Evolutionary conservation across 2,888 invertebrate species (phyloP), one percentile per base, ranked within the genome.

Genomic region (Bembecia ichneumoniformis): DNA sequence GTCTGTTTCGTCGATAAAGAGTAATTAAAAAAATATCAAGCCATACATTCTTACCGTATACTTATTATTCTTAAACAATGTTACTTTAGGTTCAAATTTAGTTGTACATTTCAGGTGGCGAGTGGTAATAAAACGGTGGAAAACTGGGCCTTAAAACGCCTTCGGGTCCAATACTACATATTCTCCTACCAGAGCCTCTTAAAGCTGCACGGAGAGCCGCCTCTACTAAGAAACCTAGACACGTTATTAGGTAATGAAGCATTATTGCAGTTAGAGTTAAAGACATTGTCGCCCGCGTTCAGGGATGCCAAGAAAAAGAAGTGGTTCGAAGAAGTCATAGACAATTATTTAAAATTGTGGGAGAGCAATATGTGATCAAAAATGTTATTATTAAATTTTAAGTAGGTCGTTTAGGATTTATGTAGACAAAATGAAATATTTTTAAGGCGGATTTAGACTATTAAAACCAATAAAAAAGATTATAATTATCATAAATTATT

Each of bases 301-400:
- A 92, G 92, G 59, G 93, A 95, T 60, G 88, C 88, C 3, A 87
- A 89, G 43, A 94, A 94, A 73, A 89, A 91, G 63, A 89, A 91
- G 70, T 96, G 95, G 95, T 96, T 95, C 74, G 91, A 93, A 60
- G 95, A 96, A 86, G 94, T 95, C 52, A 89, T 96, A 73, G 95
- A 95, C 82, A 96, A 96, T 89, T 94, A 94, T 82, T 90, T 95
- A 78, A 95, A 95, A 80, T 83, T 96, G 57, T 96, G 96, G 95
- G 96, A 96, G 80, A 92, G 93, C 66, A 96, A 96, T 78, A 94
- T 95, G 91, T 93, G 90, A 91, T 77, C 40, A 11, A 40, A 40
- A 36, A 13, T n/a, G 40, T 40, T 40, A 13, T 54, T 55, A 43
- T 20, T 40, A 40, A 13, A n/a, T 40, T 40, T 40, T 13, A 40